Percentiles rank a stretch among this genome's conserved stretches.
These are phyloP conservation scores for Tiphia femorata DNA, from an alignment of 2,888 invertebrate genomes.

Conservation along the genomic window DNA sequence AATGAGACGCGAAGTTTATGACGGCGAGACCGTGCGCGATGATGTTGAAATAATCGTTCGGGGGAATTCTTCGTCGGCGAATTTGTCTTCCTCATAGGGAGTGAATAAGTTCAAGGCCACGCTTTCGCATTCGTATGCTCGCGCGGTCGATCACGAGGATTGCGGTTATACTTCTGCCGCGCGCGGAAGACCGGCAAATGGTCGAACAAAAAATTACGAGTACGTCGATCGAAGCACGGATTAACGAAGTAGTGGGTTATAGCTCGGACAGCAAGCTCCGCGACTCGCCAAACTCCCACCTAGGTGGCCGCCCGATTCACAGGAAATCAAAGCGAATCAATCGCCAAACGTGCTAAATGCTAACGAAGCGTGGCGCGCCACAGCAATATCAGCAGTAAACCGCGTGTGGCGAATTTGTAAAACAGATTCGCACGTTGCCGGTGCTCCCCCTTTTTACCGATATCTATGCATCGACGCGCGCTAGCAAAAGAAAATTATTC, in stretches of 20 bases:
- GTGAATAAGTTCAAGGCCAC: too few relatives aligned
- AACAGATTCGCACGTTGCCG: neutral
- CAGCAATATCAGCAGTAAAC: slow-evolving; percentile 17
- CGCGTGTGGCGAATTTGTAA: slow-evolving; percentile 21
- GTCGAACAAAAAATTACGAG: neutral
- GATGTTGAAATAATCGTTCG: too few relatives aligned
- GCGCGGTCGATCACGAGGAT: neutral
- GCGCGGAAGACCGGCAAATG: neutral
- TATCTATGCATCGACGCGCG: neutral
- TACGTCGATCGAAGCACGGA: slow-evolving; percentile 2
- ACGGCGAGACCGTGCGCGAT: too few relatives aligned
- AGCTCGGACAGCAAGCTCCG: slow-evolving; percentile 22
- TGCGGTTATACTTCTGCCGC: neutral
- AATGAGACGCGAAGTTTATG: too few relatives aligned
- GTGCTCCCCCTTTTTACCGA: neutral
- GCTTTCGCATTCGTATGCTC: neutral
- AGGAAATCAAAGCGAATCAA: slow-evolving; percentile 31
- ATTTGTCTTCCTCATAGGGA: too few relatives aligned
- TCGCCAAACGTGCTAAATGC: slow-evolving; percentile 20
- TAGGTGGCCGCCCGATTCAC: slow-evolving; percentile 11
- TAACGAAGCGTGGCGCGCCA: slow-evolving; percentile 24
- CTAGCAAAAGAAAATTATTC: slow-evolving; percentile 2
- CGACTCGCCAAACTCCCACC: too few relatives aligned
- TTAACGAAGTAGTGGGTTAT: slow-evolving; percentile 30
- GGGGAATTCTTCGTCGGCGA: too few relatives aligned